phyloP scores from a whole-genome alignment of 2,888 invertebrate species.

The Caenorhabditis drosophilae region DNA sequence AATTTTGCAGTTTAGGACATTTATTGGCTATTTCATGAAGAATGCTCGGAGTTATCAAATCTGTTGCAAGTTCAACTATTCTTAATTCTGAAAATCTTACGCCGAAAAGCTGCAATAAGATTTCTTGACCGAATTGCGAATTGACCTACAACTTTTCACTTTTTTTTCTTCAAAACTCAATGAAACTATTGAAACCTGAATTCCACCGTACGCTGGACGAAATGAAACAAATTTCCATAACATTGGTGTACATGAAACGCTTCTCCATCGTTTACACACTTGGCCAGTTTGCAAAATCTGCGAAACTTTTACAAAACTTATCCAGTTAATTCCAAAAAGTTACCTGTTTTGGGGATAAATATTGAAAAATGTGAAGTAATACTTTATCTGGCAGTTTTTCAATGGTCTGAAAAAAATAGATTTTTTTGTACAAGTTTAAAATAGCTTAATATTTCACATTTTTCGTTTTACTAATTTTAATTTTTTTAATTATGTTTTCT shows the following conservation, averaged over 20 bases:
- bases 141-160: no score
- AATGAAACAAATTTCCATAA: conserved; percentile 95
- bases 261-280: conserved; percentile 93
- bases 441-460: neutral
- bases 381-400: conserved; percentile 90
- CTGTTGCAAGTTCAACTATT: conserved; percentile 91
- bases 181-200: no score
- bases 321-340: no score
- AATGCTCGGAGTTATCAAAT: conserved; percentile 92
- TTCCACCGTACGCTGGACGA: conserved; percentile 92
- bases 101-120: conserved; percentile 59
- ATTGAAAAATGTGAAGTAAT: conserved; percentile 81
- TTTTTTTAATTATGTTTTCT: neutral
- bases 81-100: conserved; percentile 83
- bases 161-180: no score
- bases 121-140: conserved; percentile 34
- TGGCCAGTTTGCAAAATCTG: conserved; percentile 74
- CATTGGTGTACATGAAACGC: conserved; percentile 90
- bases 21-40: conserved; percentile 94
- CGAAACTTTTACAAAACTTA: no score
- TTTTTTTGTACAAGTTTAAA: neutral
- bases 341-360: conserved; percentile 45
- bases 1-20: conserved; percentile 91
- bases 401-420: conserved; percentile 62
- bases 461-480: neutral